Conservation (phyloP, 2,888 invertebrate genomes). For the Thymelicus acteon region DNA sequence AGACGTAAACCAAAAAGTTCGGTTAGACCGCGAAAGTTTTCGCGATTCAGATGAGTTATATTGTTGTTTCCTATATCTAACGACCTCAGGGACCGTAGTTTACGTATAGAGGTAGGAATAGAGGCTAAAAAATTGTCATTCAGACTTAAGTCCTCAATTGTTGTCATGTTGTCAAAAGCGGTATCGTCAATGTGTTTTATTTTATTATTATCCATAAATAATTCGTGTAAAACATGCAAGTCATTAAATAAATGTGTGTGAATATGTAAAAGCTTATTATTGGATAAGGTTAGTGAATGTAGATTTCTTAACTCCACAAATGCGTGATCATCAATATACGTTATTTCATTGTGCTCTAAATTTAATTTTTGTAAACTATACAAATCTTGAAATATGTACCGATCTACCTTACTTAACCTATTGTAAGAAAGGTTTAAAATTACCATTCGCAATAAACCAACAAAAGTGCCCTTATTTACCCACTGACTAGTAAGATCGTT, state of each 20-base stretch:
- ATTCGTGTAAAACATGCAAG: conserved; percentile 88
- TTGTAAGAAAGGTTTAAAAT: conserved; percentile 91
- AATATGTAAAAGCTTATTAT: conserved; percentile 88
- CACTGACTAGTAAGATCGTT: conserved; percentile 90
- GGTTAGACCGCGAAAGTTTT: conserved; percentile 89
- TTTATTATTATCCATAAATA: conserved; percentile 90
- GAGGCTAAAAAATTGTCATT: conserved; percentile 88
- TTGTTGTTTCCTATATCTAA: conserved; percentile 93
- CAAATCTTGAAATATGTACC: conserved; percentile 89
- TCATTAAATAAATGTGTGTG: conserved; percentile 89
- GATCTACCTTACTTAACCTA: conserved; percentile 87
- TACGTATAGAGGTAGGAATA: conserved; percentile 88
- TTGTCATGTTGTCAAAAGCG: conserved; percentile 91
- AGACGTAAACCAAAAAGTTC: conserved; percentile 91
- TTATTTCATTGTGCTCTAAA: conserved; percentile 89
- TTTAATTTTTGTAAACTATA: conserved; percentile 90
- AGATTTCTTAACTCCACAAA: conserved; percentile 90
- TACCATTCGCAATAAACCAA: conserved; percentile 89
- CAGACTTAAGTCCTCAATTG: conserved; percentile 89
- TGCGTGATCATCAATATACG: conserved; percentile 88
- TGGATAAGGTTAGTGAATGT: conserved; percentile 89
- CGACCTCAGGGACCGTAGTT: conserved; percentile 88
- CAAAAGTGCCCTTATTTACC: conserved; percentile 90
- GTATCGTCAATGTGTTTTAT: conserved; percentile 88
- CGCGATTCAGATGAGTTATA: conserved; percentile 88